These are phyloP conservation scores for Anoplophora glabripennis DNA, from an alignment of 1,140 invertebrate species.

Conservation along the genomic window DNA sequence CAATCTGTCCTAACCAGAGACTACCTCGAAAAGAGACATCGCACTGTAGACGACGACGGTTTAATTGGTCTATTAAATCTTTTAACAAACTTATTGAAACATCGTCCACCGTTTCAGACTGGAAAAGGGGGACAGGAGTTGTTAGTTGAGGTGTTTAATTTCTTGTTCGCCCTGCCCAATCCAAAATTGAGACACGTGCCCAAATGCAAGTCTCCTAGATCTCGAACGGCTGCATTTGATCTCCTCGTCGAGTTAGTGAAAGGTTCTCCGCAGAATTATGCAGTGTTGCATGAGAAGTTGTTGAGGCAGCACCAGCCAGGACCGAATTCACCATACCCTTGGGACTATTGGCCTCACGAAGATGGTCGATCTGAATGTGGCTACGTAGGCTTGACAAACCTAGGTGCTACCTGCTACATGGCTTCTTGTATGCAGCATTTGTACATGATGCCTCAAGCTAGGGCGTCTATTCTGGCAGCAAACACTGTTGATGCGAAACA, in stretches of 20 bases:
- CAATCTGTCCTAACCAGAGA: conserved; percentile 73
- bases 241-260: conserved; percentile 83
- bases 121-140: conserved; percentile 73
- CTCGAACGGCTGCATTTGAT: conserved; percentile 86
- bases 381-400: conserved; percentile 90
- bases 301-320: conserved; percentile 83
- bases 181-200: conserved; percentile 81
- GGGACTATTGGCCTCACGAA: conserved; percentile 97
- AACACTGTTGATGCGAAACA: conserved; percentile 65
- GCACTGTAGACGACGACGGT: conserved; percentile 83
- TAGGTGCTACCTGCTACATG: conserved; percentile 96
- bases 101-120: conserved; percentile 82
- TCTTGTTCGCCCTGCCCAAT: conserved; percentile 85
- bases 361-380: conserved; percentile 91
- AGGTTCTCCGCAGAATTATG: conserved; percentile 81
- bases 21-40: conserved; percentile 76
- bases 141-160: conserved; percentile 76
- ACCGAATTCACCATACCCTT: conserved; percentile 81
- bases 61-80: conserved; percentile 85
- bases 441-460: conserved; percentile 92
- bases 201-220: conserved; percentile 87
- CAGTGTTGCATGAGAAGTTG: conserved; percentile 76
- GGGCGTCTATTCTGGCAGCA: conserved; percentile 75
- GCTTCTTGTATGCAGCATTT: conserved; percentile 95
- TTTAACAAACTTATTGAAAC: conserved; percentile 81